phyloP scores from a whole-genome alignment of 2,888 invertebrate species.

The Epistrophe grossulariae region DNA sequence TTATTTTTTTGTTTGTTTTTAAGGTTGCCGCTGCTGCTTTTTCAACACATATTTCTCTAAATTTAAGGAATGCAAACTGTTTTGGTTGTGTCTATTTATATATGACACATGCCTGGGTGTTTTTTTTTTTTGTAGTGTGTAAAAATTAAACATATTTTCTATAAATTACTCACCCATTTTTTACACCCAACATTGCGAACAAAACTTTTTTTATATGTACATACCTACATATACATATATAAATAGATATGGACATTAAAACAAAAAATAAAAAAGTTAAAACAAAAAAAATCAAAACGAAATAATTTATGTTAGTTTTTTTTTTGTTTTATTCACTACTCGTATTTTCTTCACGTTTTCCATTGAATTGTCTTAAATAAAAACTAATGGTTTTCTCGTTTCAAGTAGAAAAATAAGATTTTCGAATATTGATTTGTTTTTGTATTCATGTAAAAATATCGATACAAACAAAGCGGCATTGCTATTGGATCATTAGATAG shows the following conservation, averaged over 20 bases:
- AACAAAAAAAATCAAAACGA: too few species aligned
- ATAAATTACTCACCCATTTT: slow-evolving; percentile 10
- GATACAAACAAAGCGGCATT: too few species aligned
- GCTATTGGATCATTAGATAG: too few species aligned
- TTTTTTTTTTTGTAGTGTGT: slow-evolving; percentile 17
- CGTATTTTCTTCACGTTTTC: too few species aligned
- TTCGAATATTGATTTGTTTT: too few species aligned
- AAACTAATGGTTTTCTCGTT: too few species aligned
- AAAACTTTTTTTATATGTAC: neutral
- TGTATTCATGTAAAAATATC: too few species aligned
- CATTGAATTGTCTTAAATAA: too few species aligned
- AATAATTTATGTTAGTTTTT: neutral
- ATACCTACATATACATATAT: too few species aligned
- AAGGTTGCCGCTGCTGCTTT: neutral
- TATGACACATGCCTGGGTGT: slow-evolving; percentile 37
- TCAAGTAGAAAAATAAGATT: too few species aligned
- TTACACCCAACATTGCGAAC: neutral
- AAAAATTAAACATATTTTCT: slow-evolving; percentile 16
- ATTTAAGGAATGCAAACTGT: slow-evolving; percentile 20
- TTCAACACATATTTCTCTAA: slow-evolving; percentile 16
- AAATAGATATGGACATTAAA: slow-evolving; percentile 1
- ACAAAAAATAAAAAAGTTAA: neutral
- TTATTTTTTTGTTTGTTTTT: too few species aligned
- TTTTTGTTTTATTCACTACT: neutral
- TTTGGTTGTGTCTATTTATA: slow-evolving; percentile 40